These are phyloP conservation scores for Hyla sarda DNA, from an alignment of 2,113 vertebrate species.

Conservation along the genomic window DNA sequence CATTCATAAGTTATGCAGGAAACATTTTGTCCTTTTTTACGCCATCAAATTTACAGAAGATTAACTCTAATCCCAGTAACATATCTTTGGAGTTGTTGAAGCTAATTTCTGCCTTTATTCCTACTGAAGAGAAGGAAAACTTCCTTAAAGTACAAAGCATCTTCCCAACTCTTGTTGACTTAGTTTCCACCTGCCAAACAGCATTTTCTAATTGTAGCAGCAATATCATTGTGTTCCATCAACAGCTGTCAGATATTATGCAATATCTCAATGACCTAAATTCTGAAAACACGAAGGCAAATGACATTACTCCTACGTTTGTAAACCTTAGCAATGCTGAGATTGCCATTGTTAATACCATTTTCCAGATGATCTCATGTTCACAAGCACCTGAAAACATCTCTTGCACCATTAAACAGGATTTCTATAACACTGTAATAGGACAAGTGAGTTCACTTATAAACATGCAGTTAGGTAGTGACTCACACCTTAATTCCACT, in stretches of 20 bases:
- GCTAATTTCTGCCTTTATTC: conserved; percentile 18
- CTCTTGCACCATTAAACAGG: not conserved
- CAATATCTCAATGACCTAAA: not conserved
- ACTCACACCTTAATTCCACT: not conserved
- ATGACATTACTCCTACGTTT: not conserved
- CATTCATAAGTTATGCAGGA: not conserved
- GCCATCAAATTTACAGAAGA: conserved; percentile 24
- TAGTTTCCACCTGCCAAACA: conserved; percentile 19
- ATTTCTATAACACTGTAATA: not conserved
- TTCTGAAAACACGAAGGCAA: not conserved
- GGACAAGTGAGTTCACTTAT: not conserved
- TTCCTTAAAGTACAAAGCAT: conserved; percentile 24
- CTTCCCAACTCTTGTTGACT: conserved; percentile 8
- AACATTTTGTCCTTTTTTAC: conserved; percentile 21
- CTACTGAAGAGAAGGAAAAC: not conserved
- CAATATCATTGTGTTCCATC: not conserved
- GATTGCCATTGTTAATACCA: conserved; percentile 14
- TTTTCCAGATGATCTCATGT: conserved; percentile 11
- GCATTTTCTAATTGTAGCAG: conserved; percentile 4
- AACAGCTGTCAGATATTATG: not conserved
- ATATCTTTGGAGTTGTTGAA: conserved; percentile 11
- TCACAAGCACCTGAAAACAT: not conserved
- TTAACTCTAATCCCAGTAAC: not conserved
- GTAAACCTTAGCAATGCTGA: not conserved
- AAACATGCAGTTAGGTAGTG: not conserved